A percentile compares a stretch with the other conserved stretches of the same genome.
phyloP scores from a whole-genome alignment of 2,797 vertebrate genomes.

The Macropodus opercularis region DNA sequence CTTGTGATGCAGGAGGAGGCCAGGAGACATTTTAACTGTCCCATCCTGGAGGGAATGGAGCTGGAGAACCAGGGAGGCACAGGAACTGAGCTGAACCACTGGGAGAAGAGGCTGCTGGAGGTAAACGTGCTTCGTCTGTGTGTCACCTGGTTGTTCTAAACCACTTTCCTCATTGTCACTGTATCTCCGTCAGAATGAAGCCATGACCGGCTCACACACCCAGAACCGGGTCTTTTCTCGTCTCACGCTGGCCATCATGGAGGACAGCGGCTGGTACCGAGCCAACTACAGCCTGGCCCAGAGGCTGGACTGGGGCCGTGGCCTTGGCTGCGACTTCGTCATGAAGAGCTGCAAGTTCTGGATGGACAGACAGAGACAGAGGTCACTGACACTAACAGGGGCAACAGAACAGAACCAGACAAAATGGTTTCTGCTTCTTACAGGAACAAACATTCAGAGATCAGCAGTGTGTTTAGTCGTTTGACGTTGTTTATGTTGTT shows the following conservation, averaged over 20 bases:
- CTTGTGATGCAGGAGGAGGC: constrained; percentile 87
- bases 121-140: constrained; percentile 60
- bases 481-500: no score
- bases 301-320: constrained; percentile 92
- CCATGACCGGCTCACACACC: constrained; percentile 98
- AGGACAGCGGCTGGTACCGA: constrained; percentile 97
- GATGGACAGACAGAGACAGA: constrained; percentile 89
- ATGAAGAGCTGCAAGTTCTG: constrained; percentile 98
- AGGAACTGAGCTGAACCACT: constrained; percentile 96
- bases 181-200: constrained; percentile 89
- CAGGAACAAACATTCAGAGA: no score
- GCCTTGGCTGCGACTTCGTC: constrained; percentile 95
- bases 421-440: no score
- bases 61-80: constrained; percentile 97
- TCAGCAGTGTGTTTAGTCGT: no score
- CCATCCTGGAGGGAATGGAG: constrained; percentile 95
- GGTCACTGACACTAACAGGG: no score
- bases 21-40: constrained; percentile 91
- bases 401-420: no score
- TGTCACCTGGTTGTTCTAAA: background rate
- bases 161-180: background rate
- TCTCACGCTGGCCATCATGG: constrained; percentile 96
- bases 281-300: constrained; percentile 98
- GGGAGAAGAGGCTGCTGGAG: constrained; percentile 96
- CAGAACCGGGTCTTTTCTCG: constrained; percentile 96